Evolutionary conservation across 2,113 vertebrate species (phyloP).

Genomic region (Gambusia holbrooki): DNA sequence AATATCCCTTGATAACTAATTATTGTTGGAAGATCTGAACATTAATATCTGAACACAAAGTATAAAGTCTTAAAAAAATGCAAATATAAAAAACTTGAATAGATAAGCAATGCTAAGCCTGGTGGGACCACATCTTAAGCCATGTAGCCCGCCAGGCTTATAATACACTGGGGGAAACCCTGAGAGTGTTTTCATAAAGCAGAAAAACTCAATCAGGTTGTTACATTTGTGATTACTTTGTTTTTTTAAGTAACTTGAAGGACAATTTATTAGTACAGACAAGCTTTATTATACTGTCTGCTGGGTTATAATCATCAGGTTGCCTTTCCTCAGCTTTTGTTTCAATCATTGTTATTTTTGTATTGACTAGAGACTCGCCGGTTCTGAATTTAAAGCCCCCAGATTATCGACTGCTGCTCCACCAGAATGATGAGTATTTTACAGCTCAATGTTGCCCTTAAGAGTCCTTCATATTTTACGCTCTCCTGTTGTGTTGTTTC

Average conservation of each 20-base stretch:
- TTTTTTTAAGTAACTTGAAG: constrained; percentile 7
- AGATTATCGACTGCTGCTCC: constrained; percentile 39
- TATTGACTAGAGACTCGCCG: constrained; percentile 43
- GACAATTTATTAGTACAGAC: constrained; percentile 49
- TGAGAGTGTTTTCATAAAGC: too few relatives aligned
- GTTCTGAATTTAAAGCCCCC: constrained; percentile 52
- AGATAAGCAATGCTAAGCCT: too few relatives aligned
- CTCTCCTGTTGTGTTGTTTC: not conserved
- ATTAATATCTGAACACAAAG: too few relatives aligned
- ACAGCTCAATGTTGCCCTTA: constrained; percentile 25
- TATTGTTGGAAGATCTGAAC: too few relatives aligned
- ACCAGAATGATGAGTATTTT: constrained; percentile 33
- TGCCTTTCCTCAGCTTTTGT: constrained; percentile 22
- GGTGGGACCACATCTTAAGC: too few relatives aligned
- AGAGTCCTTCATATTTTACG: constrained; percentile 5
- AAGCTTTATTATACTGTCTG: constrained; percentile 60
- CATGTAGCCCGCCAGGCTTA: too few relatives aligned
- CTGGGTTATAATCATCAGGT: constrained; percentile 43
- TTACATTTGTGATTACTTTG: too few relatives aligned
- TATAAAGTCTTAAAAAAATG: too few relatives aligned
- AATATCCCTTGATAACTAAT: too few relatives aligned
- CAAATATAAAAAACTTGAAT: too few relatives aligned
- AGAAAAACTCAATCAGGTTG: too few relatives aligned
- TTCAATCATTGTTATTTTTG: constrained; percentile 49
- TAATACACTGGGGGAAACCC: too few relatives aligned